Percentiles rank a stretch among this genome's conserved stretches.
Conservation (phyloP, 2,797 vertebrate species). For the Chelonia mydas region DNA sequence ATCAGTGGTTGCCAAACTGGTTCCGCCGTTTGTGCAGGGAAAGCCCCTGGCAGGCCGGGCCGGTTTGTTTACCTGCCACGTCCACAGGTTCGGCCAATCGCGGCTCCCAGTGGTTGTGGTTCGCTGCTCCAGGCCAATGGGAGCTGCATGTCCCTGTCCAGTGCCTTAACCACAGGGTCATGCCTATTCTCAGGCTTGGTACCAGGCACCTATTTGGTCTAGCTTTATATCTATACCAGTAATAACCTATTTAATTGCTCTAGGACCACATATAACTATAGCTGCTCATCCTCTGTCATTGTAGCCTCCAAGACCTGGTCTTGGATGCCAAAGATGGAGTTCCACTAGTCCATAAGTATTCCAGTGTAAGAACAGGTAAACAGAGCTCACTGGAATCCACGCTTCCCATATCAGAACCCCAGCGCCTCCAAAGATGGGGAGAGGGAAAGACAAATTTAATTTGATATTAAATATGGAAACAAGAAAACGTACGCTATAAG, state of each 20-base stretch:
- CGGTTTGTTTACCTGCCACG: too few relatives aligned
- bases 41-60: too few relatives aligned
- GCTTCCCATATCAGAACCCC: neutral
- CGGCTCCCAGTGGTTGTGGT: too few relatives aligned
- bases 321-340: neutral
- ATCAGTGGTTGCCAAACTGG: neutral
- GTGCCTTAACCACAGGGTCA: neutral
- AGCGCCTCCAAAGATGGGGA: neutral
- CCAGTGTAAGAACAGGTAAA: neutral
- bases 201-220: neutral
- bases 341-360: neutral
- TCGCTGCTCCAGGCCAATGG: too few relatives aligned
- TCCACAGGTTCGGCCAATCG: too few relatives aligned
- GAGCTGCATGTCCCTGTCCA: neutral
- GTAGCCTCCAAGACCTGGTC: neutral
- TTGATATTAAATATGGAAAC: slow-evolving; percentile 7
- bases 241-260: fast-evolving
- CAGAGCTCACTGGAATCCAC: neutral
- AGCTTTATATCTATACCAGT: neutral
- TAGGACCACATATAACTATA: neutral
- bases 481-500: neutral
- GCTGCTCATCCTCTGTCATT: neutral
- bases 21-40: too few relatives aligned
- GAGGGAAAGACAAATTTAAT: neutral
- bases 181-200: neutral